These are phyloP conservation scores for Lampris megalopsis DNA, from an alignment of 2,113 vertebrate species.

Conservation along the genomic window DNA sequence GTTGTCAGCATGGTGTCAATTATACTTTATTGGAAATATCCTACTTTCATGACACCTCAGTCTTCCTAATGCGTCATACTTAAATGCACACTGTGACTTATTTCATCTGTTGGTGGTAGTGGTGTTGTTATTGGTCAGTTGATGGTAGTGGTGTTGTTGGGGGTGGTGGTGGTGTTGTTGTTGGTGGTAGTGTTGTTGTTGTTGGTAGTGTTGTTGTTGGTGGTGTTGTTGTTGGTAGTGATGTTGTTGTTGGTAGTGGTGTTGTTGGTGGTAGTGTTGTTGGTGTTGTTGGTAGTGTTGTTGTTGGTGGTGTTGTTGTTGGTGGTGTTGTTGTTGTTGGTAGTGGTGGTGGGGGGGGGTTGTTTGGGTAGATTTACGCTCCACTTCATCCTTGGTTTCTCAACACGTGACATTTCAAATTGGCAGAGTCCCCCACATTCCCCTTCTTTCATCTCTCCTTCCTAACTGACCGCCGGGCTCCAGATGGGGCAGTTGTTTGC, in stretches of 20 bases:
- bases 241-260: too few species aligned
- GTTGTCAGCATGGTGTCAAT: too few species aligned
- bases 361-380: neutral
- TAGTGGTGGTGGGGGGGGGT: neutral
- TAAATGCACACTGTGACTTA: neutral
- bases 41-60: neutral
- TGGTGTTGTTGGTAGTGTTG: too few species aligned
- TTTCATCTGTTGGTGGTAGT: too few species aligned
- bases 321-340: neutral
- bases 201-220: too few species aligned
- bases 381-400: neutral
- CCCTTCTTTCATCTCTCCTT: constrained; percentile 22
- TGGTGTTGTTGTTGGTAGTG: too few species aligned
- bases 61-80: neutral
- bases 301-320: too few species aligned
- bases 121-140: too few species aligned
- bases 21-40: too few species aligned
- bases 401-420: neutral
- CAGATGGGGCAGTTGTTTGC: constrained; percentile 64
- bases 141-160: neutral
- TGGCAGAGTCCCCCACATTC: neutral
- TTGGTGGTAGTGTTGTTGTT: too few species aligned
- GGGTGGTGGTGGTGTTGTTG: too few species aligned
- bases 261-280: too few species aligned
- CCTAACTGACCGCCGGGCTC: constrained; percentile 43